Evolutionary conservation across 2,113 vertebrate genomes (phyloP), one percentile per base, ranked within the genome.

Genomic region (Amblyornis subalaris): DNA sequence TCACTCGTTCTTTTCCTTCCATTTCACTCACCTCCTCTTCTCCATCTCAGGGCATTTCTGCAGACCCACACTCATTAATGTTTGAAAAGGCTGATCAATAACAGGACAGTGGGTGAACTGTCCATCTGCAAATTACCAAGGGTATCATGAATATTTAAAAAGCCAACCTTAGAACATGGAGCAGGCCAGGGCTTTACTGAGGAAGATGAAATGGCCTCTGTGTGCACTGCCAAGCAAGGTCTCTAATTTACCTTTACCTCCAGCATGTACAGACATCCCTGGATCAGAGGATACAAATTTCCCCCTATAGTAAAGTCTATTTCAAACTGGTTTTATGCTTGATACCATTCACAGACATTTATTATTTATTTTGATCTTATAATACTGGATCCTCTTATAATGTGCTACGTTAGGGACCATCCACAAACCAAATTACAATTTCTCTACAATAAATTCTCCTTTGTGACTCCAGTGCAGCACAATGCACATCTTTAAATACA

Each of bases 21-120:
- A 80, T 71, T 53, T 45, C 83, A 67, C 71, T 88, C 91, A 77
- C 79, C 75, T 73, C 24, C 1, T 42, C 88, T 90, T 40, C 79
- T 85, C 70, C 70, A 84, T 95, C 57, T 84, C 84, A 96, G 85
- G 69, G 71, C 58, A 73, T 76, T 91, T 96, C 78, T 96, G 93
- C 93, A 96, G 84, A 97, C 78, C 86, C 89, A 95, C 91, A 92
- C 96, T 98, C 97, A 98, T 98, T 92, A 98, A 98, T 97, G 89
- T 98, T 98, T 98, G 94, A 98, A 96, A 95, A 97, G 95, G 71
- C 85, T 95, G 95, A 98, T 98, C 98, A 91, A 98, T 98, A 98
- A 31, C 25, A 85, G 95, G 94, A 95, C 91, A 98, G 98, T 67
- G 91, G 72, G 97, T 71, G 91, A 98, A 97, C 73, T 96, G 97